Evolutionary conservation across 1,140 invertebrate genomes (phyloP).

Genomic region (Drosophila lacteicornis): DNA sequence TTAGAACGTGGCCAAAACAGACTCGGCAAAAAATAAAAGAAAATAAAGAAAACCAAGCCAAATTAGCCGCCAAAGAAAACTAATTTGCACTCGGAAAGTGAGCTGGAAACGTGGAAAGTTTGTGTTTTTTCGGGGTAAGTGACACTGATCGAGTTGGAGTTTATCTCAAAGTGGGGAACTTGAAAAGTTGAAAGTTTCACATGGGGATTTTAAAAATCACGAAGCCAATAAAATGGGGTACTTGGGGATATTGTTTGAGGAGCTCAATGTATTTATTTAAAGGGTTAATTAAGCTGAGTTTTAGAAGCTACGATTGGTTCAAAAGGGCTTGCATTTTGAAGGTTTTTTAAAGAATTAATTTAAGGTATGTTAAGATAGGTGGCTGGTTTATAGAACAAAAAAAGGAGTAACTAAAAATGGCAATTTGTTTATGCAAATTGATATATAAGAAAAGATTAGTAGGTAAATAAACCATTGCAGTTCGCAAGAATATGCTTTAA

Average conservation of each 20-base stretch:
- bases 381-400: neutral
- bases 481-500: too few species aligned
- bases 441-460: too few species aligned
- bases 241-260: neutral
- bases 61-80: conserved; percentile 30
- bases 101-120: conserved; percentile 35
- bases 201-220: conserved; percentile 4
- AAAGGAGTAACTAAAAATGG: too few species aligned
- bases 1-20: conserved; percentile 50
- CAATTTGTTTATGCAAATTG: neutral
- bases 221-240: conserved; percentile 8
- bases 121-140: conserved; percentile 29
- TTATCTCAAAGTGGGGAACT: conserved; percentile 18
- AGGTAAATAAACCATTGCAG: neutral
- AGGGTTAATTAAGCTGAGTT: neutral
- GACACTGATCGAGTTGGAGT: conserved; percentile 38
- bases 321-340: neutral
- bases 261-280: neutral
- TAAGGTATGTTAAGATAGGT: too few species aligned
- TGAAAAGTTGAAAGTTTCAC: conserved; percentile 22
- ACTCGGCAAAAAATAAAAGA: conserved; percentile 15
- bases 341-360: neutral
- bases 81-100: conserved; percentile 51
- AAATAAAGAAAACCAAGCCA: conserved; percentile 9
- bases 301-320: neutral